These are phyloP conservation scores for Tipula confusa DNA, from an alignment of 2,888 invertebrate genomes.

Conservation along the genomic window DNA sequence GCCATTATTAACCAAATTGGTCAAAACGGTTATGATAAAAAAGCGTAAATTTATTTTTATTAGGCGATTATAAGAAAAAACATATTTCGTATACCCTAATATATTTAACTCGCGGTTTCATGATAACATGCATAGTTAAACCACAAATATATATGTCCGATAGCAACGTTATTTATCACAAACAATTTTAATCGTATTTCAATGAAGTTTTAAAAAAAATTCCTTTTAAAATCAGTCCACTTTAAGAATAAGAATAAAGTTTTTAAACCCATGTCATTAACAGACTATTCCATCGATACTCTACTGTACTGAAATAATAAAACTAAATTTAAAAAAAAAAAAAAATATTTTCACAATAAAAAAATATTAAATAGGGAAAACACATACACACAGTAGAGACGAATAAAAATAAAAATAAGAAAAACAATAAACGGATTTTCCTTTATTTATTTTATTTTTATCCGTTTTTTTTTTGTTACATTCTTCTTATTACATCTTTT, in stretches of 20 bases:
- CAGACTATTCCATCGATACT: not conserved
- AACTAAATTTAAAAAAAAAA: too few species aligned
- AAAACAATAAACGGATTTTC: slow-evolving; percentile 12
- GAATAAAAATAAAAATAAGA: not conserved
- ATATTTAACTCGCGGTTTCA: not conserved
- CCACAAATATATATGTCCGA: not conserved
- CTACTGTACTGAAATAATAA: not conserved
- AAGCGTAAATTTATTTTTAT: not conserved
- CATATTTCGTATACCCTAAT: not conserved
- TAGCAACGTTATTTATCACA: not conserved
- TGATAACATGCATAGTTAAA: slow-evolving; percentile 15
- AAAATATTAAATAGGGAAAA: not conserved
- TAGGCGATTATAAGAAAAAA: not conserved
- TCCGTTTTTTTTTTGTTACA: not conserved
- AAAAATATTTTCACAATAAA: not conserved
- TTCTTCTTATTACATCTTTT: slow-evolving; percentile 4
- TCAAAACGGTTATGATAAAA: not conserved
- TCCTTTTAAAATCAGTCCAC: not conserved
- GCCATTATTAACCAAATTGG: not conserved
- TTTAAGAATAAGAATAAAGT: not conserved
- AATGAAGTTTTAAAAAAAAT: too few species aligned
- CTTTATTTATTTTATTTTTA: not conserved
- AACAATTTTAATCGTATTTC: not conserved
- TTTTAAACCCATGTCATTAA: not conserved
- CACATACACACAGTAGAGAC: not conserved